phyloP scores from a whole-genome alignment of 2,888 invertebrate species.

The Ypsolopha sequella region DNA sequence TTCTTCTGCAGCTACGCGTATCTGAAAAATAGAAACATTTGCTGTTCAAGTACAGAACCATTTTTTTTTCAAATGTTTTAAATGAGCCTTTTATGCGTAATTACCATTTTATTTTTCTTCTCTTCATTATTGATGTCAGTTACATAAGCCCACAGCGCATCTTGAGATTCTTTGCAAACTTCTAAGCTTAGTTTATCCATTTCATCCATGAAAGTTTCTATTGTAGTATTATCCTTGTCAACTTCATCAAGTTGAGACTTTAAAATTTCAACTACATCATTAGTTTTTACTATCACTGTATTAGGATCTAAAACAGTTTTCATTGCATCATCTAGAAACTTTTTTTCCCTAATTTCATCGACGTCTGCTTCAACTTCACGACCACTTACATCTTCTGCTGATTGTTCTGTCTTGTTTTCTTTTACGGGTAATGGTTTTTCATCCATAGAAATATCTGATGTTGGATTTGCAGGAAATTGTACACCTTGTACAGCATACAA shows the following conservation, averaged over 20 bases:
- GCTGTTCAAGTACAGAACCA: background rate
- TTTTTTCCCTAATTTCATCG: constrained; percentile 49
- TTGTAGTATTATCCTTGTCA: constrained; percentile 35
- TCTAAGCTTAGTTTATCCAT: constrained; percentile 58
- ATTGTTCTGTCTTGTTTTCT: constrained; percentile 40
- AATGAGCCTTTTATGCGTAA: constrained; percentile 1
- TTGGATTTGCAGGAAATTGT: constrained; percentile 40
- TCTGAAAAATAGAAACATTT: constrained; percentile 18
- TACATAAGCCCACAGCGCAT: constrained; percentile 55
- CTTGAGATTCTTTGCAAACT: constrained; percentile 54
- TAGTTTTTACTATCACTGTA: constrained; percentile 28
- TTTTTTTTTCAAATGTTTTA: constrained; percentile 3
- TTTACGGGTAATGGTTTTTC: constrained; percentile 32
- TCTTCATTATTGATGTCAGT: constrained; percentile 48
- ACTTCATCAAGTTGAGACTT: constrained; percentile 41
- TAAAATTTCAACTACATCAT: constrained; percentile 35
- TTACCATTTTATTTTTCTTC: constrained; percentile 57
- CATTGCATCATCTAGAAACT: constrained; percentile 53
- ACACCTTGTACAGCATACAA: constrained; percentile 29
- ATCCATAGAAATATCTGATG: constrained; percentile 54
- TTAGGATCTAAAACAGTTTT: constrained; percentile 46
- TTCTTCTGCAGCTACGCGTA: constrained; percentile 52
- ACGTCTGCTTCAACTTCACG: constrained; percentile 47
- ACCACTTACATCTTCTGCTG: constrained; percentile 42
- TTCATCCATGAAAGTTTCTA: constrained; percentile 49